Conservation (phyloP, 2,888 invertebrate species). For the Myopa testacea region DNA sequence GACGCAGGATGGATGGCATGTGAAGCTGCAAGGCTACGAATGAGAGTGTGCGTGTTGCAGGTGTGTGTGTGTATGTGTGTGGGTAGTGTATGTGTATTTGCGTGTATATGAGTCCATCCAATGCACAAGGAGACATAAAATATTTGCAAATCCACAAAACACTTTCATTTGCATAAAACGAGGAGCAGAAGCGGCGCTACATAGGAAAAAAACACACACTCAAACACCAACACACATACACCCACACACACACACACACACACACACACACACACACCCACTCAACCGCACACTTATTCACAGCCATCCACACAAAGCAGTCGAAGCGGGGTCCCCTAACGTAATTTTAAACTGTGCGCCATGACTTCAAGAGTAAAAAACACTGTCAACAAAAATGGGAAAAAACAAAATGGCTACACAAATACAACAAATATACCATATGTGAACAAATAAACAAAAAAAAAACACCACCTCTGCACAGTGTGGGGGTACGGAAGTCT, state of each 20-base stretch:
- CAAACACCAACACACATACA: neutral
- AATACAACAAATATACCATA: neutral
- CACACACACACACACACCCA: no score
- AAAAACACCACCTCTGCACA: neutral
- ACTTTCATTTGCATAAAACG: conserved; percentile 38
- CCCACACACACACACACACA: conserved; percentile 2
- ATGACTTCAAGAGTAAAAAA: neutral
- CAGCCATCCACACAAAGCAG: neutral
- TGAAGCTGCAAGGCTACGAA: neutral
- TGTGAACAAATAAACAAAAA: neutral
- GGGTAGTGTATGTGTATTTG: neutral
- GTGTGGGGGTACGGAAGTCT: no score
- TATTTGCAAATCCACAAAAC: conserved; percentile 38
- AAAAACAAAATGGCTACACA: conserved; percentile 3
- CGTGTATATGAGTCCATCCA: neutral
- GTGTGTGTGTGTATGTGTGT: conserved; percentile 21
- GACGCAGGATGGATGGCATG: neutral
- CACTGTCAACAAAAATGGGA: neutral
- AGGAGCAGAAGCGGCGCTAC: neutral
- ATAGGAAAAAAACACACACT: neutral
- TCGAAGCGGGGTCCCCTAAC: neutral
- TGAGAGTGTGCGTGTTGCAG: neutral
- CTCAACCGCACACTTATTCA: no score
- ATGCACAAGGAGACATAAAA: conserved; percentile 23
- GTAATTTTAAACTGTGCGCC: neutral